Conservation (phyloP, 2,113 vertebrate species). For the Odontophorus gujanensis region DNA sequence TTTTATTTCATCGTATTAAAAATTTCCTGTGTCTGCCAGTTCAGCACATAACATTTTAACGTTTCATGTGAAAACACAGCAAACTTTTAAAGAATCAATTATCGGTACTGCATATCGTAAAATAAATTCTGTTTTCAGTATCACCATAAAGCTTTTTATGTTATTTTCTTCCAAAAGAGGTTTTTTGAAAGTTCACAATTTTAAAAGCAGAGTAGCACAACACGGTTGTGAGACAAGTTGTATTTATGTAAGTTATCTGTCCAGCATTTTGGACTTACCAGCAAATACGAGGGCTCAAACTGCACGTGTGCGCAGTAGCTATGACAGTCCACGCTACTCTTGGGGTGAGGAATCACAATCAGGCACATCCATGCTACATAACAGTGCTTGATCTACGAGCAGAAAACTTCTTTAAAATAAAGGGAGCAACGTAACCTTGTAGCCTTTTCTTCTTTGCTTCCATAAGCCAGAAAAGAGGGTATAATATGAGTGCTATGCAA, state of each 20-base stretch:
- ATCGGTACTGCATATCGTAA: background rate
- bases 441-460: background rate
- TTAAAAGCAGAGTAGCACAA: background rate
- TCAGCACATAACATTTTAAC: slow-evolving; percentile 67
- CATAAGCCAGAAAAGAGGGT: background rate
- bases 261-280: background rate
- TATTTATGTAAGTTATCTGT: background rate
- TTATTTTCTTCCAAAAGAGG: background rate
- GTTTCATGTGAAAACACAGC: slow-evolving; percentile 59
- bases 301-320: background rate
- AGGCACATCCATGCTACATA: background rate
- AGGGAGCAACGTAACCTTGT: fast-evolving
- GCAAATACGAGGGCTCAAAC: background rate
- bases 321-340: background rate
- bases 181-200: background rate
- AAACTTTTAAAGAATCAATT: slow-evolving; percentile 61
- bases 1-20: slow-evolving; percentile 74
- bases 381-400: background rate
- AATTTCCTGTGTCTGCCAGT: slow-evolving; percentile 60
- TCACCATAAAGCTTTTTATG: slow-evolving; percentile 29
- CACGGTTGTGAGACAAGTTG: background rate
- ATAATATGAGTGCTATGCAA: background rate
- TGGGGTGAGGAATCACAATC: background rate
- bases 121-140: slow-evolving; percentile 33
- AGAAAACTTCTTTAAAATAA: background rate